Evolutionary conservation across 2,797 vertebrate genomes (phyloP).

Genomic region (Nannoperca obscura): DNA sequence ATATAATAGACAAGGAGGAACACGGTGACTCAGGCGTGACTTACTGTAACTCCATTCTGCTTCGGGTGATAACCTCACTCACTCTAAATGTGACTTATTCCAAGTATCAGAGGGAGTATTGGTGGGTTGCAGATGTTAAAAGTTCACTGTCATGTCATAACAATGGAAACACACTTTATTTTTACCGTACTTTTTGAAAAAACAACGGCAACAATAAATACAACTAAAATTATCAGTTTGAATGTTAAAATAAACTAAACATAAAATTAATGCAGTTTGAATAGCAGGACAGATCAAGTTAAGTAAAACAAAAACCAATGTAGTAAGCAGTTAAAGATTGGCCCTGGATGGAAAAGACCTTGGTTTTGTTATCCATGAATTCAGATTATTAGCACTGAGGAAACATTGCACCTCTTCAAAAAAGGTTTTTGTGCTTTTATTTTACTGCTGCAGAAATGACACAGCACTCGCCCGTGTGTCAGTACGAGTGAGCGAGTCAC

Average conservation of each 20-base stretch:
- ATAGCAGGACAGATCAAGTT: neutral
- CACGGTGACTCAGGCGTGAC: slow-evolving; percentile 67
- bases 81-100: slow-evolving; percentile 58
- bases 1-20: slow-evolving; percentile 58
- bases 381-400: slow-evolving; percentile 16
- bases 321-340: neutral
- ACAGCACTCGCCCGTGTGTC: slow-evolving; percentile 2
- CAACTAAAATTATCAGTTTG: neutral
- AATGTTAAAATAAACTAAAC: neutral
- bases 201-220: neutral
- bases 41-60: slow-evolving; percentile 67
- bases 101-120: slow-evolving; percentile 45
- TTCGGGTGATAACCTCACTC: slow-evolving; percentile 61
- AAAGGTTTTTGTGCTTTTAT: slow-evolving; percentile 11
- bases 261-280: neutral
- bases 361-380: neutral
- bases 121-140: slow-evolving; percentile 31
- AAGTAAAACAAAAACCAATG: neutral
- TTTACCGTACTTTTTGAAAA: neutral
- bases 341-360: neutral
- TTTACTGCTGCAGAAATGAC: slow-evolving; percentile 30
- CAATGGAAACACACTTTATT: slow-evolving; percentile 4
- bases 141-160: slow-evolving; percentile 21
- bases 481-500: slow-evolving; percentile 16
- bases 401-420: slow-evolving; percentile 13